Evolutionary conservation across 2,113 vertebrate genomes (phyloP).

Genomic region (Thamnaconus septentrionalis): DNA sequence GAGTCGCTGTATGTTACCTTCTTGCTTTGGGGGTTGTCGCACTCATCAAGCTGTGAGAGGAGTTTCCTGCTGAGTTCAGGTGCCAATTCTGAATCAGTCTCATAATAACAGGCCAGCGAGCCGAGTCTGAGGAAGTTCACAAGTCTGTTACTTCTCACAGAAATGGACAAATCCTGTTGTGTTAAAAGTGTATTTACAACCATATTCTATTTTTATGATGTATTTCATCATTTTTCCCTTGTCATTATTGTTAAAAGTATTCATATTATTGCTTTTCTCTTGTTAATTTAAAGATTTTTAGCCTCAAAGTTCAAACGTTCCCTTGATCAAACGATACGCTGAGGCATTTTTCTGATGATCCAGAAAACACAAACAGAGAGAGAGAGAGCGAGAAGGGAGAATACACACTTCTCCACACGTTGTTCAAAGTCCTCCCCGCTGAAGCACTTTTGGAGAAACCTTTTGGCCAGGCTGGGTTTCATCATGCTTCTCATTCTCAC

Average conservation of each 20-base stretch:
- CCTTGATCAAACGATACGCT: too few relatives aligned
- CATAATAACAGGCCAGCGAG: constrained; percentile 59
- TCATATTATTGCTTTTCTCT: too few relatives aligned
- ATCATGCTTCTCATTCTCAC: not conserved
- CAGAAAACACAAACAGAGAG: too few relatives aligned
- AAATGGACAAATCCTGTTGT: not conserved
- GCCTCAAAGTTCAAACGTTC: not conserved
- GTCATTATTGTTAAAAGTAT: too few relatives aligned
- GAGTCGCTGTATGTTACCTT: constrained; percentile 41
- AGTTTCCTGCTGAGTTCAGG: constrained; percentile 38
- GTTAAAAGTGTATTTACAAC: not conserved
- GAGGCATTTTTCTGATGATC: too few relatives aligned
- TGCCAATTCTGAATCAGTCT: constrained; percentile 32
- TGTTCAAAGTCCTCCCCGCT: not conserved
- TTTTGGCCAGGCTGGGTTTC: constrained; percentile 31
- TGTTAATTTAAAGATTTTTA: not conserved
- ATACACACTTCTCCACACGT: constrained; percentile 50
- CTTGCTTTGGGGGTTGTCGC: constrained; percentile 19
- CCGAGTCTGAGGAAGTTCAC: constrained; percentile 58
- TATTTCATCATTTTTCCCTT: not conserved
- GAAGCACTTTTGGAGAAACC: constrained; percentile 42
- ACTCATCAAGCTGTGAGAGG: constrained; percentile 52
- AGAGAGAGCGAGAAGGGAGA: not conserved
- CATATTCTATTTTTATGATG: not conserved
- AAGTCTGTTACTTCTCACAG: not conserved